A percentile compares a stretch with the other conserved stretches of the same genome.
Evolutionary conservation across 92 coral and sea anemone genomes (phyloP).

Genomic region (Actinernus sp.): DNA sequence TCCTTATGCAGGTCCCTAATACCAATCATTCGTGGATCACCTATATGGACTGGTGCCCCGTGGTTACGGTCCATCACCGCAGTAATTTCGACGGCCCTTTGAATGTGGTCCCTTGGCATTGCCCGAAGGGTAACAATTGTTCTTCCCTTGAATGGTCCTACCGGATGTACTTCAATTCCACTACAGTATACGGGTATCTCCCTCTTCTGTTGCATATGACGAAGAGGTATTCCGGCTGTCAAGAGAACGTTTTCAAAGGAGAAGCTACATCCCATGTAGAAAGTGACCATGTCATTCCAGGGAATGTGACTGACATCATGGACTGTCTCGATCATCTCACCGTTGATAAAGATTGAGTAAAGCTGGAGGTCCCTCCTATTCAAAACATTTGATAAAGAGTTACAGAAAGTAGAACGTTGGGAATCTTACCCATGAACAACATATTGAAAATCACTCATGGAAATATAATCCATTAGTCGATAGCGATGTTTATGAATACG

Average conservation of each 20-base stretch:
- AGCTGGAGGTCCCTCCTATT: not conserved
- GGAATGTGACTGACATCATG: not conserved
- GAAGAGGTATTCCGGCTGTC: not conserved
- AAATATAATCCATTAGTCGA: no score
- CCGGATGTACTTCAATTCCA: no score
- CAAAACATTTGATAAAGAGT: no score
- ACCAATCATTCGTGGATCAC: slow-evolving; percentile 17
- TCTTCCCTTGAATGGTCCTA: slow-evolving; percentile 25
- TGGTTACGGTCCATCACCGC: slow-evolving; percentile 15
- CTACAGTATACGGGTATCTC: no score
- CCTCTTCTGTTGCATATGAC: not conserved
- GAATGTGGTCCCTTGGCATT: slow-evolving; percentile 1
- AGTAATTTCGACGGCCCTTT: slow-evolving; percentile 19
- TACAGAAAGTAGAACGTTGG: no score
- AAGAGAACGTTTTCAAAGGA: slow-evolving; percentile 28
- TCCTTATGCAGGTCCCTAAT: slow-evolving; percentile 14
- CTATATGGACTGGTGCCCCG: slow-evolving; percentile 50
- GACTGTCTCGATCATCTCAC: not conserved
- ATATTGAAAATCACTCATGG: no score
- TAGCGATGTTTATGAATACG: no score
- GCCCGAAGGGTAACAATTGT: slow-evolving; percentile 37
- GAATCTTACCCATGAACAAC: no score
- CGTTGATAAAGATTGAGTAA: not conserved
- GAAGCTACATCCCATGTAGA: slow-evolving; percentile 47
- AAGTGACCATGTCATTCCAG: slow-evolving; percentile 47